These are phyloP conservation scores for Dromaius novaehollandiae DNA, from an alignment of 2,113 vertebrate genomes.

Conservation along the genomic window DNA sequence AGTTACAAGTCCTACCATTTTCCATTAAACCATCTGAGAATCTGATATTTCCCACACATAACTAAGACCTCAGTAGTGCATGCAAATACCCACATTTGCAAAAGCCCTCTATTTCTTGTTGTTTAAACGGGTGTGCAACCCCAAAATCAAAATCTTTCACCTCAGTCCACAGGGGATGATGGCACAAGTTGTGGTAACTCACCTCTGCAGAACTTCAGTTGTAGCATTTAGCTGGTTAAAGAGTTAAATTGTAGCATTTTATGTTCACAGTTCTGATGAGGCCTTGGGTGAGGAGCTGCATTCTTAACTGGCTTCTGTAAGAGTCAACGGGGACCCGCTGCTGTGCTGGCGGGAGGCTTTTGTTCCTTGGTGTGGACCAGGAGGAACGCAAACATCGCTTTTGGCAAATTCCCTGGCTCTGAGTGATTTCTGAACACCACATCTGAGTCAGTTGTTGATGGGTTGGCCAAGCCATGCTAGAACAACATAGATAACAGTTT, in stretches of 20 bases:
- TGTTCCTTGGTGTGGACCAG: not conserved
- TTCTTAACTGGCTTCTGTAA: not conserved
- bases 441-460: not conserved
- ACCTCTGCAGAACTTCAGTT: not conserved
- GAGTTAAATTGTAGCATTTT: not conserved
- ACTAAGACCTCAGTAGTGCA: not conserved
- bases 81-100: not conserved
- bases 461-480: not conserved
- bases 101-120: not conserved
- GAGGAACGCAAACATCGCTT: not conserved
- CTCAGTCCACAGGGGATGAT: not conserved
- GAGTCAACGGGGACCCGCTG: not conserved
- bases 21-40: not conserved
- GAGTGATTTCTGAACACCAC: not conserved
- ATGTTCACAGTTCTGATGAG: not conserved
- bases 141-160: not conserved
- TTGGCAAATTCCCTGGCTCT: not conserved
- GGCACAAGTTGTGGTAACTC: not conserved
- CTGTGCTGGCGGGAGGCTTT: not conserved
- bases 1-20: not conserved
- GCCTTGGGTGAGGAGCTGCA: not conserved
- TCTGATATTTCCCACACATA: not conserved
- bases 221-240: no score
- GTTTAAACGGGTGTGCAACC: not conserved
- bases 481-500: not conserved